Percentiles rank a stretch among this genome's conserved stretches.
Evolutionary conservation across 1,140 invertebrate genomes (phyloP).

Genomic region (Leptopilina clavipes): DNA sequence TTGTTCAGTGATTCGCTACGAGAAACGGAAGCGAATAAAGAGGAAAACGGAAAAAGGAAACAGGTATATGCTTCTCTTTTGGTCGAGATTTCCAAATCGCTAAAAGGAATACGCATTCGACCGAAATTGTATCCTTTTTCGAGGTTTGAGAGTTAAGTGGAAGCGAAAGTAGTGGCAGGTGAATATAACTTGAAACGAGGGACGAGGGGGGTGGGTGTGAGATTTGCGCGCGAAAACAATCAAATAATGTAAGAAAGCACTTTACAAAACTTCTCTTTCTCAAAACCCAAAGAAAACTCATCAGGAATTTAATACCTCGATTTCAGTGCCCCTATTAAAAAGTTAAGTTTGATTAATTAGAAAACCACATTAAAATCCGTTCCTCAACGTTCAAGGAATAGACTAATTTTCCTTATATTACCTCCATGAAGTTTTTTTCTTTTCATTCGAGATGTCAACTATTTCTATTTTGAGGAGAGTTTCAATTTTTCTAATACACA

Average conservation of each 20-base stretch:
- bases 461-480: too few relatives aligned
- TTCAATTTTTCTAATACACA: too few relatives aligned
- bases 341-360: conserved; percentile 30
- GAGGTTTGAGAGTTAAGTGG: conserved; percentile 18
- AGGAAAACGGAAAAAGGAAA: conserved; percentile 60
- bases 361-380: too few relatives aligned
- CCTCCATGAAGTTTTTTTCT: too few relatives aligned
- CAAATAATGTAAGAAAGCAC: conserved; percentile 65
- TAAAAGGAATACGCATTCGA: conserved; percentile 73
- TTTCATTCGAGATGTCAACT: too few relatives aligned
- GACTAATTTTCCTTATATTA: too few relatives aligned
- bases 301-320: conserved; percentile 7
- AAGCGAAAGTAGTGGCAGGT: too few relatives aligned
- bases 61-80: conserved; percentile 59
- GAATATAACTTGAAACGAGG: too few relatives aligned
- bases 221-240: conserved; percentile 45
- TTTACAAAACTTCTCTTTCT: conserved; percentile 47
- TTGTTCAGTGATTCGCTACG: conserved; percentile 53
- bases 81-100: conserved; percentile 62
- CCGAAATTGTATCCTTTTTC: conserved; percentile 62
- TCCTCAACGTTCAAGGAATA: too few relatives aligned
- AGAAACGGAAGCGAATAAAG: conserved; percentile 54
- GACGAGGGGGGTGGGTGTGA: too few relatives aligned
- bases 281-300: conserved; percentile 11
- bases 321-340: background rate